Conservation (phyloP, 1,140 invertebrate genomes). For the Branchinecta lynchi region DNA sequence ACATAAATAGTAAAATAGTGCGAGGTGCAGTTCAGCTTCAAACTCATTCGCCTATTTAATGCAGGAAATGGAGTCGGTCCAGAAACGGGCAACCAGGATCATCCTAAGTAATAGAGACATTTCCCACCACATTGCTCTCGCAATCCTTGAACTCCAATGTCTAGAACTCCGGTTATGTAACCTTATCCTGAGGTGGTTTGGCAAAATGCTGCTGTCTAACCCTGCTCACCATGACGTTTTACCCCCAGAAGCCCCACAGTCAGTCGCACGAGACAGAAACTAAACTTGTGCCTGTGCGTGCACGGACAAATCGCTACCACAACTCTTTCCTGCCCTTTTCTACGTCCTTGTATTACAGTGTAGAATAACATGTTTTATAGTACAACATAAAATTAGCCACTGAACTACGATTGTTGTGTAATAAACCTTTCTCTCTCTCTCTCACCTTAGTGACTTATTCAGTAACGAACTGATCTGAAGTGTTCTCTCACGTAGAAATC, state of each 20-base stretch:
- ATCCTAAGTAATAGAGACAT: slow-evolving; percentile 10
- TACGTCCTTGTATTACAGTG: background rate
- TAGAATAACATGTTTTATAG: background rate
- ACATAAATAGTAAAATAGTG: too few relatives aligned
- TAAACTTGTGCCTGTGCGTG: slow-evolving; percentile 5
- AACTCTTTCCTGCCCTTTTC: slow-evolving; percentile 6
- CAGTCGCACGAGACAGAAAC: slow-evolving; percentile 3
- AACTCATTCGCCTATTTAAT: background rate
- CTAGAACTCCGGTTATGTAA: background rate
- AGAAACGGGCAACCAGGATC: slow-evolving; percentile 8
- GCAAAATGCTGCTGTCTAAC: too few relatives aligned
- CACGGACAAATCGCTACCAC: background rate
- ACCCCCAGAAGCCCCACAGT: slow-evolving; percentile 4
- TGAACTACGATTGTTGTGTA: slow-evolving; percentile 1
- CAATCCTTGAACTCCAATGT: slow-evolving; percentile 4
- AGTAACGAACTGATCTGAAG: too few relatives aligned
- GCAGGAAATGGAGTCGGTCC: slow-evolving; percentile 4
- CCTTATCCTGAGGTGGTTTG: slow-evolving; percentile 8
- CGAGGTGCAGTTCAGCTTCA: too few relatives aligned
- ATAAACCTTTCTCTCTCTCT: background rate
- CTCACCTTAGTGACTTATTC: background rate
- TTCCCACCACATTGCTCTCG: background rate
- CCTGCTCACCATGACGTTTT: too few relatives aligned
- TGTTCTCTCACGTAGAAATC: too few relatives aligned
- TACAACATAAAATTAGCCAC: slow-evolving; percentile 6